phyloP scores from a whole-genome alignment of 2,797 vertebrate species.

The Lerista edwardsae region DNA sequence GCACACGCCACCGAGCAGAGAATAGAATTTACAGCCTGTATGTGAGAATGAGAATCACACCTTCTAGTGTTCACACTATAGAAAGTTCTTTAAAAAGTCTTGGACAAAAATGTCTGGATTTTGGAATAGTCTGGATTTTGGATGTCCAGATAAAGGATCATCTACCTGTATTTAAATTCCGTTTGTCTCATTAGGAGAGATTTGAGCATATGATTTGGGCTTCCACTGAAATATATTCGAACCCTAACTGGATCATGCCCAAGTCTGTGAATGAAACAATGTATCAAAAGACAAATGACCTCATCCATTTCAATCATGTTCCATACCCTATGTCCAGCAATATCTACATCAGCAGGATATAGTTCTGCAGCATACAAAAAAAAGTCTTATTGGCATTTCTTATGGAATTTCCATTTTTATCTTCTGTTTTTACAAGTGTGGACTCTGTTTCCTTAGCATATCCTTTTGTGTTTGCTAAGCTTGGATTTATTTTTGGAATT shows the following conservation, averaged over 20 bases:
- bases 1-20: no score
- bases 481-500: slow-evolving; percentile 6
- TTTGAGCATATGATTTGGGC: not conserved
- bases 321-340: not conserved
- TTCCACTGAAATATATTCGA: not conserved
- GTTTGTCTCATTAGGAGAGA: not conserved
- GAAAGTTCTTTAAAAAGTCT: no score
- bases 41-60: no score
- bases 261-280: not conserved
- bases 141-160: no score
- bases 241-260: not conserved
- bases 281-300: slow-evolving; percentile 27
- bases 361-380: not conserved
- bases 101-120: no score
- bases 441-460: slow-evolving; percentile 22
- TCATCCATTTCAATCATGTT: not conserved
- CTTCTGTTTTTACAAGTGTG: slow-evolving; percentile 38
- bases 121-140: no score
- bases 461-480: slow-evolving; percentile 23
- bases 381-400: accelerated
- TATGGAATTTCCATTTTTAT: slow-evolving; percentile 7
- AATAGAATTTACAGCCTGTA: no score
- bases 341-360: not conserved
- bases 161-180: no score
- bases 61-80: no score